Percentiles rank a stretch among this genome's conserved stretches.
Conservation (phyloP, 2,888 invertebrate genomes). For the Pasiphila rectangulata region DNA sequence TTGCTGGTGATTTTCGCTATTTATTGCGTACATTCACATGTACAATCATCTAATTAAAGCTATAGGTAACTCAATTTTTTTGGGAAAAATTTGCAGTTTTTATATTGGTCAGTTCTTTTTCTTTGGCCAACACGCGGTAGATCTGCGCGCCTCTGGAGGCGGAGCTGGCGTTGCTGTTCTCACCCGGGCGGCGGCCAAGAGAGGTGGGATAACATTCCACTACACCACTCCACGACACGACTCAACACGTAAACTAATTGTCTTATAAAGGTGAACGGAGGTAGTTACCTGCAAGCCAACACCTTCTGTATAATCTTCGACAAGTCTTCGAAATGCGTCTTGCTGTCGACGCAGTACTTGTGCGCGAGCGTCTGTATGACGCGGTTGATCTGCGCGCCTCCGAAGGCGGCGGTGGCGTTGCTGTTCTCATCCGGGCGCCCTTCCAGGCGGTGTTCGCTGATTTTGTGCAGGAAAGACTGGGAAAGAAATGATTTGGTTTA, state of each 20-base stretch:
- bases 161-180: too few species aligned
- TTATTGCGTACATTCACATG: too few species aligned
- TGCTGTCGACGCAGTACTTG: conserved; percentile 97
- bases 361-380: conserved; percentile 96
- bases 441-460: conserved; percentile 92
- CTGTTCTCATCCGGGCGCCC: conserved; percentile 79
- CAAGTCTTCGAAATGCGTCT: conserved; percentile 96
- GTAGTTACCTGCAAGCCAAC: conserved; percentile 86
- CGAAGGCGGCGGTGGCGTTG: conserved; percentile 73
- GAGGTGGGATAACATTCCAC: too few species aligned
- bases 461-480: conserved; percentile 88
- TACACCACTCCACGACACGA: too few species aligned
- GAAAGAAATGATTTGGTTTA: conserved; percentile 11
- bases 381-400: conserved; percentile 90
- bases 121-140: too few species aligned
- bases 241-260: neutral
- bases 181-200: too few species aligned
- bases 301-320: conserved; percentile 95
- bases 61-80: too few species aligned
- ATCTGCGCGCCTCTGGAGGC: too few species aligned
- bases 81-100: too few species aligned
- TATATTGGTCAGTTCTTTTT: too few species aligned
- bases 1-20: too few species aligned
- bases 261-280: neutral
- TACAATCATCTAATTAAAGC: neutral